Percentiles rank a stretch among this genome's conserved stretches.
These are phyloP conservation scores for Gortyna flavago DNA, from an alignment of 2,888 invertebrate species.

Conservation along the genomic window DNA sequence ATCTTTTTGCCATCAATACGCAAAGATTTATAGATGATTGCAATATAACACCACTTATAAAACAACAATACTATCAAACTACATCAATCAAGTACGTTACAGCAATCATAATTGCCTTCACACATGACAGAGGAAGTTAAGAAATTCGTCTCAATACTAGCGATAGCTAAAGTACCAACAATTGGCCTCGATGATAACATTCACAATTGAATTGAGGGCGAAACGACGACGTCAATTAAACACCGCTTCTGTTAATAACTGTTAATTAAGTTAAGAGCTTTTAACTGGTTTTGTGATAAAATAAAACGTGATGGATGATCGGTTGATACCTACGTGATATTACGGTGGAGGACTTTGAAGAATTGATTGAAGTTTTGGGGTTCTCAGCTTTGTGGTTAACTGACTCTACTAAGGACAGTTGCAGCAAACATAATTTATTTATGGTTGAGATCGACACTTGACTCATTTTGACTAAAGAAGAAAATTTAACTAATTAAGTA, in stretches of 20 bases:
- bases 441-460: neutral
- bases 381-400: neutral
- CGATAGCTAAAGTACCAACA: slow-evolving; percentile 72
- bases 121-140: slow-evolving; percentile 59
- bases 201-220: slow-evolving; percentile 83
- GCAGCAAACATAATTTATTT: neutral
- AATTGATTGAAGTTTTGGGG: neutral
- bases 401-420: neutral
- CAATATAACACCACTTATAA: slow-evolving; percentile 13
- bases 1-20: neutral
- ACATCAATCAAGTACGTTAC: slow-evolving; percentile 51
- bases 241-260: slow-evolving; percentile 82
- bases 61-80: slow-evolving; percentile 39
- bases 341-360: neutral
- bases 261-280: slow-evolving; percentile 85
- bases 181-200: slow-evolving; percentile 77
- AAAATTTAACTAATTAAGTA: neutral
- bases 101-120: slow-evolving; percentile 49
- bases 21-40: neutral
- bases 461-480: neutral
- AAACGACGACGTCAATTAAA: slow-evolving; percentile 85
- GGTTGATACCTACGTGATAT: slow-evolving; percentile 42
- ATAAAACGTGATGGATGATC: slow-evolving; percentile 59
- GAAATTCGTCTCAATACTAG: slow-evolving; percentile 56
- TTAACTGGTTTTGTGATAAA: slow-evolving; percentile 69